Percentiles rank a stretch among this genome's conserved stretches.
Evolutionary conservation across 2,113 vertebrate genomes (phyloP).

Genomic region (Corynorhinus townsendii): DNA sequence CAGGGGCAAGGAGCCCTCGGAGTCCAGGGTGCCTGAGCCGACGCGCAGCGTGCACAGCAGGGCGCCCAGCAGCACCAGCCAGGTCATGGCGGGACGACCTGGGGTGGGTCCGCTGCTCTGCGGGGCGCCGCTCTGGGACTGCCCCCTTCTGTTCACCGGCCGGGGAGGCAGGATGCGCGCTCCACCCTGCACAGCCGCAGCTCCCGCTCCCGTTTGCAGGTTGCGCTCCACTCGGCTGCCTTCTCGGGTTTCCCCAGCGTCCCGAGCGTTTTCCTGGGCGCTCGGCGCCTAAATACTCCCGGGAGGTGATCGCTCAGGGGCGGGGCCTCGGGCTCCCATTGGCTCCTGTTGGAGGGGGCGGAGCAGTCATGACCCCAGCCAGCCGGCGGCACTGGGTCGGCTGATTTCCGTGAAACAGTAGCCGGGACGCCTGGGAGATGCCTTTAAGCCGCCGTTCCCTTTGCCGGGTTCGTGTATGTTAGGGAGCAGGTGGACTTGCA

Average conservation of each 20-base stretch:
- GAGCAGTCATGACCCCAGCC: not conserved
- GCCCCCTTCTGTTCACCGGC: not conserved
- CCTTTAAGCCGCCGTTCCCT: not conserved
- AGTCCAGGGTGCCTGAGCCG: not conserved
- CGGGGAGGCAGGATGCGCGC: not conserved
- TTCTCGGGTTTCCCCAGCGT: not conserved
- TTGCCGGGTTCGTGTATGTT: slow-evolving; percentile 2
- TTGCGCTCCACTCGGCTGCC: no score
- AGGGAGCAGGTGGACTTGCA: slow-evolving; percentile 8
- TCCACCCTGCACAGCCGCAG: not conserved
- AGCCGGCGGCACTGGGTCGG: slow-evolving; percentile 5
- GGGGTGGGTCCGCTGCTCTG: not conserved
- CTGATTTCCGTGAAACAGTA: slow-evolving; percentile 17
- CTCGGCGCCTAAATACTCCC: slow-evolving; percentile 42
- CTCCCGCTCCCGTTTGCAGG: not conserved
- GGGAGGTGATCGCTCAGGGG: not conserved
- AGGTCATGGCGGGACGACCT: slow-evolving; percentile 59
- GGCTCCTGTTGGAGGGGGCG: not conserved
- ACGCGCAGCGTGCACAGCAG: slow-evolving; percentile 26
- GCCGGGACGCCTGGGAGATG: slow-evolving; percentile 25
- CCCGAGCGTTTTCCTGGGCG: fast-evolving
- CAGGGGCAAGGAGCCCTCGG: not conserved
- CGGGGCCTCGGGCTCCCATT: not conserved
- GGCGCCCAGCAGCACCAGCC: not conserved
- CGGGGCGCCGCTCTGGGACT: not conserved